Conservation (phyloP, 2,888 invertebrate genomes). For the Hypselothyrea guttata region DNA sequence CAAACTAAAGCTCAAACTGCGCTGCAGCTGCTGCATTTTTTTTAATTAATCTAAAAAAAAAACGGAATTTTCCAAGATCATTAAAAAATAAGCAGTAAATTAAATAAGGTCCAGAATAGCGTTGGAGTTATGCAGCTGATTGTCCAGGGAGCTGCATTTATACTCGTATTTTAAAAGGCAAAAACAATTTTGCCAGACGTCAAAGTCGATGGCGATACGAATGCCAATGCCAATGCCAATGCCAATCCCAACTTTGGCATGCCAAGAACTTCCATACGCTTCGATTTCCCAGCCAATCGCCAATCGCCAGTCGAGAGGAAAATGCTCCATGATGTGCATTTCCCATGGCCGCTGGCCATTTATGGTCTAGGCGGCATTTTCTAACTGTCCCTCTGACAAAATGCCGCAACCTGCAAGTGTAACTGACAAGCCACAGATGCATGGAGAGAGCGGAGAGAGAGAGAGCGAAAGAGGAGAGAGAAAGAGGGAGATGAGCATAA, state of each 20-base stretch:
- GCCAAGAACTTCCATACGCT: constrained; percentile 31
- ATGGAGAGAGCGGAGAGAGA: constrained; percentile 4
- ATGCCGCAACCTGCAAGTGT: constrained; percentile 76
- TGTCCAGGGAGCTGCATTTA: constrained; percentile 2
- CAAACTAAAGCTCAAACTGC: too few species aligned
- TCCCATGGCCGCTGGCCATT: constrained; percentile 66
- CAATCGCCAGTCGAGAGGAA: too few species aligned
- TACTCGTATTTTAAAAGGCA: constrained; percentile 32
- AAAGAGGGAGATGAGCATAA: constrained; percentile 3
- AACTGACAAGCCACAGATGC: constrained; percentile 59
- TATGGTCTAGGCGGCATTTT: constrained; percentile 68
- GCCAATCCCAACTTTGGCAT: constrained; percentile 40
- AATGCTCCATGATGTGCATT: constrained; percentile 58
- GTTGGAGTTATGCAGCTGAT: constrained; percentile 1
- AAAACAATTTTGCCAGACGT: constrained; percentile 29
- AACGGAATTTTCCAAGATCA: background rate
- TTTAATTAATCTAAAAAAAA: background rate
- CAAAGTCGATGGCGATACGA: background rate
- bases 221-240: constrained; percentile 32
- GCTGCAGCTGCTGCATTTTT: too few species aligned
- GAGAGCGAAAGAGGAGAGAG: constrained; percentile 1
- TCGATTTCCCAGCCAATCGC: constrained; percentile 57
- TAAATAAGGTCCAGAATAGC: background rate
- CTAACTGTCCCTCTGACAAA: constrained; percentile 77
- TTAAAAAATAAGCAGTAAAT: background rate